These are phyloP conservation scores for Xylocopa sonorina DNA, from an alignment of 1,140 invertebrate species.

Conservation along the genomic window DNA sequence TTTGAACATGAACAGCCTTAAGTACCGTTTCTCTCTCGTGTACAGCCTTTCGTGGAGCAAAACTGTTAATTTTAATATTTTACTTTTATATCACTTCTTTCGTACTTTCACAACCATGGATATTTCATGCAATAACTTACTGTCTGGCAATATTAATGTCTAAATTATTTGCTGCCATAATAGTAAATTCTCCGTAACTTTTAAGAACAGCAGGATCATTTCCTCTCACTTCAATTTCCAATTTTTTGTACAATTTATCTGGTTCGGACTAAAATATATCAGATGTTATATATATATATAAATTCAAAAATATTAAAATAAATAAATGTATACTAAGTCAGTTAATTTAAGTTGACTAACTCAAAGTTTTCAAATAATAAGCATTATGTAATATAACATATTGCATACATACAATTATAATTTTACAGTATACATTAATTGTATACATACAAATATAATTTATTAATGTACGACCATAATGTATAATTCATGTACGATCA, in stretches of 20 bases:
- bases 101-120: not conserved
- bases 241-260: slow-evolving; percentile 91
- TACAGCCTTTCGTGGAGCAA: slow-evolving; percentile 86
- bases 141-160: slow-evolving; percentile 89
- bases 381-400: too few species aligned
- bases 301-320: not conserved
- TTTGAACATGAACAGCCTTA: slow-evolving; percentile 94
- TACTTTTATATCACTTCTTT: not conserved
- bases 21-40: slow-evolving; percentile 91
- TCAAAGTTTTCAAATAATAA: too few species aligned
- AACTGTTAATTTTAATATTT: slow-evolving; percentile 82
- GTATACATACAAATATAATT: too few species aligned
- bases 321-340: not conserved
- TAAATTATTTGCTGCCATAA: slow-evolving; percentile 89
- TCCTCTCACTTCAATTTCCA: slow-evolving; percentile 94
- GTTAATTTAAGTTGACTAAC: too few species aligned
- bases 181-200: slow-evolving; percentile 94
- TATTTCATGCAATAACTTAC: slow-evolving; percentile 80
- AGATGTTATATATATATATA: not conserved
- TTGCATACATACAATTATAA: too few species aligned
- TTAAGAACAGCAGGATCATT: slow-evolving; percentile 93
- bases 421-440: too few species aligned
- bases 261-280: slow-evolving; percentile 75
- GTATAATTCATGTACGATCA: too few species aligned
- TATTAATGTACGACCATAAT: too few species aligned